These are phyloP conservation scores for Drosophila nasuta DNA, from an alignment of 1,140 invertebrate species.

Conservation along the genomic window DNA sequence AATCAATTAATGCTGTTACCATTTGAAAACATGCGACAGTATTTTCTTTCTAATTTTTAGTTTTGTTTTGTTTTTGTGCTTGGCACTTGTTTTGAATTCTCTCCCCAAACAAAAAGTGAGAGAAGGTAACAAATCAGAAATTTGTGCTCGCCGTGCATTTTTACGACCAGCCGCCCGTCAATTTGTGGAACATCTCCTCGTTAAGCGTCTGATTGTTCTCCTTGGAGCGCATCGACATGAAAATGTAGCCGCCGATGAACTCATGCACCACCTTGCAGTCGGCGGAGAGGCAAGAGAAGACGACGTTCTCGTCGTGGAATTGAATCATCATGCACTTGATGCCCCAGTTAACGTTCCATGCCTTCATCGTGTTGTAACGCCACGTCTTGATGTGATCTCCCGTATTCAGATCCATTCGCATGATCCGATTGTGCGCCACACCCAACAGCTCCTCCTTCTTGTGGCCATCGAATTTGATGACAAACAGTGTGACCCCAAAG, in stretches of 20 bases:
- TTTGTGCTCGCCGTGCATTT: too few relatives aligned
- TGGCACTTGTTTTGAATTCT: constrained; percentile 53
- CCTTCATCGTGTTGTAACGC: constrained; percentile 98
- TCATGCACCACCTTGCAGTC: constrained; percentile 99
- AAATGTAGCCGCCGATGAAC: constrained; percentile 99
- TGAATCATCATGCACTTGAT: constrained; percentile 99
- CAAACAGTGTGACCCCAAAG: constrained; percentile 97
- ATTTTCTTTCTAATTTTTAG: too few relatives aligned
- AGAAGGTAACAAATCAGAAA: neutral
- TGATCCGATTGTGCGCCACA: constrained; percentile 97
- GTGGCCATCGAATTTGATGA: constrained; percentile 96
- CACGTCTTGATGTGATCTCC: constrained; percentile 99
- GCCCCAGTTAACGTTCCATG: constrained; percentile 99
- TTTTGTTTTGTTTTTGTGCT: constrained; percentile 51
- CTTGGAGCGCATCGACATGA: constrained; percentile 98
- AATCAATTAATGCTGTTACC: constrained; percentile 46
- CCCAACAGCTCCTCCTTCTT: constrained; percentile 97
- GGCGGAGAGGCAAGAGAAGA: constrained; percentile 96
- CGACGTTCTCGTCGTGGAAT: constrained; percentile 97
- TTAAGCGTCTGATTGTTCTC: constrained; percentile 99
- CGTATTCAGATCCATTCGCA: constrained; percentile 96
- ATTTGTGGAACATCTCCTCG: constrained; percentile 99
- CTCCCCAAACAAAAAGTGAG: neutral
- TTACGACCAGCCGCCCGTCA: constrained; percentile 96
- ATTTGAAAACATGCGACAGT: constrained; percentile 60